phyloP scores from a whole-genome alignment of 2,113 vertebrate genomes.

The Aythya baeri region DNA sequence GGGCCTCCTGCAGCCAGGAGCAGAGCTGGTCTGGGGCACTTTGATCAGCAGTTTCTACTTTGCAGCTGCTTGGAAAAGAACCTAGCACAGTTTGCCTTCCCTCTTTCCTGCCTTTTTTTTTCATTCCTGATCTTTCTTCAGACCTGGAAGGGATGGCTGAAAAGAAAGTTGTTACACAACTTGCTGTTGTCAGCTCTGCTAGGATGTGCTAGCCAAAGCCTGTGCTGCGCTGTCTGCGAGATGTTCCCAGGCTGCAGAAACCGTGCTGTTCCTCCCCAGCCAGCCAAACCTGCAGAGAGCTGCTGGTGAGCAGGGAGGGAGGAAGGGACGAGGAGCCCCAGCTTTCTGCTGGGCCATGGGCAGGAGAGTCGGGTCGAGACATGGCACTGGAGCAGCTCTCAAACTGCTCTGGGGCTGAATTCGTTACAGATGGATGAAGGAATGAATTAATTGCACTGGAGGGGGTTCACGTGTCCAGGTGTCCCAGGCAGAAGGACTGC shows the following conservation, averaged over 20 bases:
- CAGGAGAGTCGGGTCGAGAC: neutral
- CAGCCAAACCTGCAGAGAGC: neutral
- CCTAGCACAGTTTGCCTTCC: neutral
- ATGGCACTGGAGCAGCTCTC: neutral
- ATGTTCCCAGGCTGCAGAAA: neutral
- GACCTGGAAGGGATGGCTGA: neutral
- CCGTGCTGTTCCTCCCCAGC: neutral
- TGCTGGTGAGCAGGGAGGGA: neutral
- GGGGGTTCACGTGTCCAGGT: neutral
- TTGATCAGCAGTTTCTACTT: neutral
- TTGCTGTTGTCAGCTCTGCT: rapidly evolving
- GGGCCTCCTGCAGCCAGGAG: neutral
- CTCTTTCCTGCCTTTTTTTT: neutral
- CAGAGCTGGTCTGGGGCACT: rapidly evolving
- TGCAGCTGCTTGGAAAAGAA: neutral
- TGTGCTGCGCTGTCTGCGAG: rapidly evolving
- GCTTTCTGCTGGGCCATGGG: rapidly evolving
- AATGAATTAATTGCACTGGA: neutral
- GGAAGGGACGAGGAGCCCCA: neutral
- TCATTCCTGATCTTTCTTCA: neutral
- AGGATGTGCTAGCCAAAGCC: neutral
- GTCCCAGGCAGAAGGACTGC: neutral
- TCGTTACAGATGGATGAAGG: neutral
- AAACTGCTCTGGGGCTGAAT: neutral
- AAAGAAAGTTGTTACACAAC: neutral